Evolutionary conservation across 2,113 vertebrate species (phyloP).

Genomic region (Marcusenius ussheri): DNA sequence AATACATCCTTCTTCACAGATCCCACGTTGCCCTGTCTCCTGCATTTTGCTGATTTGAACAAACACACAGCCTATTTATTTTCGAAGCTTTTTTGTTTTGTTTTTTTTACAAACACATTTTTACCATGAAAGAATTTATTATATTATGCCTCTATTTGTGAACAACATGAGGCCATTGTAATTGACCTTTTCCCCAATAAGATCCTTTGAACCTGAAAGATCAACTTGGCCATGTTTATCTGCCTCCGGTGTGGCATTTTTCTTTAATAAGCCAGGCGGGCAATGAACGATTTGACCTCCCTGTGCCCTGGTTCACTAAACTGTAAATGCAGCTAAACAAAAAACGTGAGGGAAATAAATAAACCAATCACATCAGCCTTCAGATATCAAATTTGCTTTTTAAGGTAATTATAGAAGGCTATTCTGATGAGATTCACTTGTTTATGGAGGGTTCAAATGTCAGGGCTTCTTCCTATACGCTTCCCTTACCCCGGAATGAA

Average conservation of each 20-base stretch:
- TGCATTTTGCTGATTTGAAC: constrained; percentile 3
- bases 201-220: neutral
- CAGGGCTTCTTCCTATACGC: neutral
- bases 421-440: neutral
- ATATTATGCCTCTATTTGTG: neutral
- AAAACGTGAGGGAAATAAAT: neutral
- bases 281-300: constrained; percentile 1
- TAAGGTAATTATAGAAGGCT: neutral
- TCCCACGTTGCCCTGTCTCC: neutral
- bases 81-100: neutral
- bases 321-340: neutral
- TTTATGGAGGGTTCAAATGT: neutral
- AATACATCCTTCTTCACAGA: neutral
- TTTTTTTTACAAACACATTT: neutral
- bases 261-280: constrained; percentile 6
- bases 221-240: neutral
- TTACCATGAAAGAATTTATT: constrained; percentile 4
- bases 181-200: constrained; percentile 4
- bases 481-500: neutral
- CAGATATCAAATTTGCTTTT: neutral
- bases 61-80: neutral
- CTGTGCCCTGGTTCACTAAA: neutral
- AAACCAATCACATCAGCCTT: neutral
- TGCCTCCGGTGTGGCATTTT: neutral
- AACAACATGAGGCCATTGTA: neutral